Evolutionary conservation across 2,888 invertebrate genomes (phyloP), one percentile per base, ranked within the genome.

Genomic region (Lycocerus yunnanus): DNA sequence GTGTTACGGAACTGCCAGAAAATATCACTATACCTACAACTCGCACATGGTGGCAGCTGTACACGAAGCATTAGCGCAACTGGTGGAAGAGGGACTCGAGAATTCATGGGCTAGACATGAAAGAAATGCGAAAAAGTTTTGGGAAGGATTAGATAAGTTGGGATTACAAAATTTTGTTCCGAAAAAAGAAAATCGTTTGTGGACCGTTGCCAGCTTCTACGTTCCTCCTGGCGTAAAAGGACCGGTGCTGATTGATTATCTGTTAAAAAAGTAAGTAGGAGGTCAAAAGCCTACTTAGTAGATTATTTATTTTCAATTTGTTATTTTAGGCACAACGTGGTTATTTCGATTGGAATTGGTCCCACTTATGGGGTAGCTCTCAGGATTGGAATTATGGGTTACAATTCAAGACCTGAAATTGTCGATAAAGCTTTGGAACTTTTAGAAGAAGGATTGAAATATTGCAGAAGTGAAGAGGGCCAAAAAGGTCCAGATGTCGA

Each of bases 311-410:
- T 5, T 43, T 2, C 2, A 24, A 24, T 24, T 24, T 10, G n/a
- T 61, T 18, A 4, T 83, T 85, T n/a, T 83, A 91, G 91, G 59
- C 87, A 90, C 82, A 85, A 86, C 76, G 89, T 95, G 43, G 92
- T 95, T 80, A 92, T 96, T 73, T 90, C 93, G 75, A 92, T 92
- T 11, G 96, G 96, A 0, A 86, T 96, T 15, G 96, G 96, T 0
- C 93, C 93, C 0, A 93, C 95, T 0, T 90, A 88, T 0, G 94
- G 94, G 14, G 92, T 92, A 80, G 90, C 94, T 0, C 91, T 95
- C 81, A 91, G 96, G 3, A 90, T 97, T 78, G 96, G 97, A 1
- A 86, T 95, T 11, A 93, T 97, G 93, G 96, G 96, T 3, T 86
- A 88, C 69, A 93, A 93, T 71, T 80, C 81, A 11, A 75, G 81